Evolutionary conservation across 1,140 invertebrate species (phyloP), one percentile per base, ranked within the genome.

Genomic region (Araneus ventricosus): DNA sequence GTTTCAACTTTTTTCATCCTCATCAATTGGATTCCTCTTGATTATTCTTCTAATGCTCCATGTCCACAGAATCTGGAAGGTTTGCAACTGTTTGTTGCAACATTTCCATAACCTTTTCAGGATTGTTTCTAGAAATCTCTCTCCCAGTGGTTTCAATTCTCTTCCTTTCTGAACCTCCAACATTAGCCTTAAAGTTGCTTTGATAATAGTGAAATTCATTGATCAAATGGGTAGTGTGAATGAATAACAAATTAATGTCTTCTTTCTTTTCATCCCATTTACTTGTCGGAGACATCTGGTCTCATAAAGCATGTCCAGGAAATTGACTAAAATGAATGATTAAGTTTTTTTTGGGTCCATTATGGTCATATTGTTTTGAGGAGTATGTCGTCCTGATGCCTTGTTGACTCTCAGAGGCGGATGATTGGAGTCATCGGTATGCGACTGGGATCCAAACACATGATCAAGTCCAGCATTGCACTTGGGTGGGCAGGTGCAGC

Each of bases 121-220:
- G 96, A n/a, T 95, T 99, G 98, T 95, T 98, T 98, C 95, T 99
- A n/a, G 97, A 95, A 99, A 99, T 94, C 98, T 97, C 93, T 97
- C n/a, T n/a, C n/a, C n/a, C 96, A 89, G 98, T 97, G 75, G 98
- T 99, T 96, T 99, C 98, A 37, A 98, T 96, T 94, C 99, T 96
- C 95, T 99, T 98, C 80, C 98, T 96, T 98, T 98, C 95, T 99
- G 99, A 88, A 99, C 96, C 95, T 99, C 98, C 97, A 99, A 98
- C 98, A 99, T 99, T 0, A 99, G 99, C 90, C 99, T 96, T 17
- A 95, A 84, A n/a, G 94, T 95, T 93, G 95, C 95, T 95, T 94
- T 97, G 99, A 96, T 99, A n/a, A 99, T 0, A 99, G 99, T 94
- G 96, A 95, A 99, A 99, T 96, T 99, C 99, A 96, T 99, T 99